Evolutionary conservation across 2,888 invertebrate genomes (phyloP), one percentile per base, ranked within the genome.

Genomic region (Eupithecia vulgata): DNA sequence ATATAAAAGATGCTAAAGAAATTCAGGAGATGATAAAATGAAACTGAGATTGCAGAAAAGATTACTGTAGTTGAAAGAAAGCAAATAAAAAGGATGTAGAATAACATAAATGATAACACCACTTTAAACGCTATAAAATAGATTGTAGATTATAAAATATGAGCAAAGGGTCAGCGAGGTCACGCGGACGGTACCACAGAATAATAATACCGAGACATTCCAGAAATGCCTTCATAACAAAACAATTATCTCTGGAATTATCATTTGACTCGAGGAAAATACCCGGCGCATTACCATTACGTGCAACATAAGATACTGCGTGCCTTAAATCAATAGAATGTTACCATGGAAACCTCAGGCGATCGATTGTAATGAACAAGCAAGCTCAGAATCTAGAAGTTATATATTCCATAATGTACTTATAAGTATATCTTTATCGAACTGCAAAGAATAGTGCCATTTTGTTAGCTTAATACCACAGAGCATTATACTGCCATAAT

Each of bases 401-500:
- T 52, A 13, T 25, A 12, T 57, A 57, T 57, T 57, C 57, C 12
- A 25, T 25, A n/a, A n/a, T n/a, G n/a, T n/a, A n/a, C n/a, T n/a
- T 25, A 57, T 57, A 57, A 12, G 25, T 57, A 57, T 1, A 5
- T 57, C 10, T 25, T 57, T 57, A 57, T 57, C 21, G 25, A 13
- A 57, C 52, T 25, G 1, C 25, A 57, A 68, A 67, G 59, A 42
- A 64, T 59, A 61, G 52, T 65, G 42, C 57, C 68, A 66, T 66
- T 30, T 78, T 71, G 73, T 71, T 71, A 69, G 5, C 62, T 64
- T 21, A 64, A 37, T 64, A 37, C 74, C 62, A 65, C 70, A 77
- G 77, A 80, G 77, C 82, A 81, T 82, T 75, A 81, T 81, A 82
- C 83, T 78, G 80, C 75, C 80, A 79, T 83, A 82, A 83, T 83